Evolutionary conservation across 2,888 invertebrate genomes (phyloP).

Genomic region (Charanyca ferruginea): DNA sequence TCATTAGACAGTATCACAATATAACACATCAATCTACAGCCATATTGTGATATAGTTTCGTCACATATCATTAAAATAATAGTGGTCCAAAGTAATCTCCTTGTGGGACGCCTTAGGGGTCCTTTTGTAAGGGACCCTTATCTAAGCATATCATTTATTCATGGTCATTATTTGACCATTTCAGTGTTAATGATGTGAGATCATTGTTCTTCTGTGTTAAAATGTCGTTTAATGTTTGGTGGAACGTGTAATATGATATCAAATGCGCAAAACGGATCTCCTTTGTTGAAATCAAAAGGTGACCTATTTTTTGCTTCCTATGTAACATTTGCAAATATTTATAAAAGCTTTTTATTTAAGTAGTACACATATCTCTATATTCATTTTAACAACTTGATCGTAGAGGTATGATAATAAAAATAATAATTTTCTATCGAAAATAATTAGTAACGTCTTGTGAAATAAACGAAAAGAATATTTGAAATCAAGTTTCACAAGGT

Average conservation of each 20-base stretch:
- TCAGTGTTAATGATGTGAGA: conserved; percentile 88
- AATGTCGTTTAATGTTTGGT: conserved; percentile 82
- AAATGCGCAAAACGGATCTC: conserved; percentile 84
- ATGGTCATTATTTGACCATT: conserved; percentile 91
- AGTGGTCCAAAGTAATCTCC: conserved; percentile 79
- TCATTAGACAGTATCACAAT: conserved; percentile 67
- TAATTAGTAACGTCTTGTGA: background rate
- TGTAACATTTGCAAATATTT: conserved; percentile 22
- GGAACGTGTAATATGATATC: conserved; percentile 88
- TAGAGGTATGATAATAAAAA: background rate
- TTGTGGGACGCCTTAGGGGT: conserved; percentile 81
- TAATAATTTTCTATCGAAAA: background rate
- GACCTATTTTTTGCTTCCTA: conserved; percentile 66
- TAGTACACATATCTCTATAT: no score
- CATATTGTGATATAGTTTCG: conserved; percentile 85
- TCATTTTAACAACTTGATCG: background rate
- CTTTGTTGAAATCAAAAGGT: conserved; percentile 64
- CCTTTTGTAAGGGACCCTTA: conserved; percentile 84
- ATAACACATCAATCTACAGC: conserved; percentile 65
- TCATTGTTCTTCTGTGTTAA: conserved; percentile 86
- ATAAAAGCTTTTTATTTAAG: background rate
- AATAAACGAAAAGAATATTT: background rate
- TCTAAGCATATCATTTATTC: conserved; percentile 88
- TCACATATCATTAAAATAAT: conserved; percentile 87
- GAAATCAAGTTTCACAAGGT: background rate